Percentiles rank a stretch among this genome's conserved stretches.
Conservation (phyloP, 2,797 vertebrate species). For the Pteronotus mesoamericanus region DNA sequence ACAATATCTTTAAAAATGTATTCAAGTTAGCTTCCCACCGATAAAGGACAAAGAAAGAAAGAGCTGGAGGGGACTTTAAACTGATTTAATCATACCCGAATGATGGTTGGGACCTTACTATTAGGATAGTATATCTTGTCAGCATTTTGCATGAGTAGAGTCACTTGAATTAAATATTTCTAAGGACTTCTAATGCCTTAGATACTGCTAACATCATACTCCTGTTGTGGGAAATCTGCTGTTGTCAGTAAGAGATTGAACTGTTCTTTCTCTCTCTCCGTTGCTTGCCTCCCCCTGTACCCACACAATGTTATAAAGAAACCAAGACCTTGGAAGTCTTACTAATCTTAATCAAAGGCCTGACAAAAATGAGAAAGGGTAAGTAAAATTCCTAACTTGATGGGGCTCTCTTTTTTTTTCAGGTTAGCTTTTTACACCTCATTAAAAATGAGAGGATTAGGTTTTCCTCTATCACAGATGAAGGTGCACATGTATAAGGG, state of each 20-base stretch:
- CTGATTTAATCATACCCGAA: not conserved
- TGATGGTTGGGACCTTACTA: not conserved
- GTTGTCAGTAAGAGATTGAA: not conserved
- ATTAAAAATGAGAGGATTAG: not conserved
- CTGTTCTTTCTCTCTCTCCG: not conserved
- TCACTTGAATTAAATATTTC: not conserved
- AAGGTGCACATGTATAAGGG: not conserved
- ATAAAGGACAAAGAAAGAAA: constrained; percentile 48
- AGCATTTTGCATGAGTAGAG: not conserved
- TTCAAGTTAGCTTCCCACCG: not conserved
- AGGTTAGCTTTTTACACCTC: not conserved
- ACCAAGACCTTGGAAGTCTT: constrained; percentile 55
- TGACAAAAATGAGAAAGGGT: constrained; percentile 65
- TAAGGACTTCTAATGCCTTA: not conserved
- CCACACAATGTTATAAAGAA: constrained; percentile 58
- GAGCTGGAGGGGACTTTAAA: not conserved
- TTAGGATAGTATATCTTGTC: not conserved
- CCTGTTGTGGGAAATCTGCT: not conserved
- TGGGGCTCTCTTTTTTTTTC: not conserved
- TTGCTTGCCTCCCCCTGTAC: not conserved
- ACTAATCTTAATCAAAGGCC: constrained; percentile 56
- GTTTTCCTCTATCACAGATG: not conserved
- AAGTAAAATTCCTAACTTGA: constrained; percentile 31
- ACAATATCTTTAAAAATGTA: no score
- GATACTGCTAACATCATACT: not conserved